phyloP scores from a whole-genome alignment of 2,888 invertebrate species.

The Lycaena phlaeas region DNA sequence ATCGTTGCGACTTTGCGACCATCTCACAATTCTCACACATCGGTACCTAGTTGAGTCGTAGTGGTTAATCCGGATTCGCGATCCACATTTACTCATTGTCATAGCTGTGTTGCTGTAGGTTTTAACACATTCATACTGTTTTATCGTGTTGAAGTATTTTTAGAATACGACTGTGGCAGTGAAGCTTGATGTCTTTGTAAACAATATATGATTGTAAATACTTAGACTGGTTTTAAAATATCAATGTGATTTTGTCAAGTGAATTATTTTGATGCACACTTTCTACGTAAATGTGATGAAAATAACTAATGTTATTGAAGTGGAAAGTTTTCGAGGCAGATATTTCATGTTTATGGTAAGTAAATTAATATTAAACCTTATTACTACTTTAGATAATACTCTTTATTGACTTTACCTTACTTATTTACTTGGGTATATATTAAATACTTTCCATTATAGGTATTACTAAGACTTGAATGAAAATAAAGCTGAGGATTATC shows the following conservation, averaged over 20 bases:
- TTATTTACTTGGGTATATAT: not conserved
- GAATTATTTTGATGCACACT: conserved; percentile 25
- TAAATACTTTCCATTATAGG: not conserved
- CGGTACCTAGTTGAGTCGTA: conserved; percentile 18
- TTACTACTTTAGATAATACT: conserved; percentile 5
- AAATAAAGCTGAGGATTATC: too few species aligned
- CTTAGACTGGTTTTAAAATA: conserved; percentile 24
- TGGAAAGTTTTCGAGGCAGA: conserved; percentile 30
- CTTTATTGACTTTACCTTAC: not conserved
- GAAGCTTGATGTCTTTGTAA: conserved; percentile 55
- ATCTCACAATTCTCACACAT: conserved; percentile 7
- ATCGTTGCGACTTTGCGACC: conserved; percentile 3
- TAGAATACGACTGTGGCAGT: conserved; percentile 56
- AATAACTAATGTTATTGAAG: conserved; percentile 40
- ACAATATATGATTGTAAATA: conserved; percentile 38
- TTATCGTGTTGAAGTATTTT: conserved; percentile 66
- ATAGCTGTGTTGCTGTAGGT: conserved; percentile 54
- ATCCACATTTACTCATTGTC: conserved; percentile 50
- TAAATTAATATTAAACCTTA: conserved; percentile 16
- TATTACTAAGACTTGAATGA: too few species aligned
- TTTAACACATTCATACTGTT: conserved; percentile 58
- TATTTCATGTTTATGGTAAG: conserved; percentile 56
- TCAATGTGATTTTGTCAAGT: conserved; percentile 26
- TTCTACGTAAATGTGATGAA: conserved; percentile 30
- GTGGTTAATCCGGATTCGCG: conserved; percentile 51